phyloP scores from a whole-genome alignment of 2,113 vertebrate genomes.

The Erpornis zantholeuca region DNA sequence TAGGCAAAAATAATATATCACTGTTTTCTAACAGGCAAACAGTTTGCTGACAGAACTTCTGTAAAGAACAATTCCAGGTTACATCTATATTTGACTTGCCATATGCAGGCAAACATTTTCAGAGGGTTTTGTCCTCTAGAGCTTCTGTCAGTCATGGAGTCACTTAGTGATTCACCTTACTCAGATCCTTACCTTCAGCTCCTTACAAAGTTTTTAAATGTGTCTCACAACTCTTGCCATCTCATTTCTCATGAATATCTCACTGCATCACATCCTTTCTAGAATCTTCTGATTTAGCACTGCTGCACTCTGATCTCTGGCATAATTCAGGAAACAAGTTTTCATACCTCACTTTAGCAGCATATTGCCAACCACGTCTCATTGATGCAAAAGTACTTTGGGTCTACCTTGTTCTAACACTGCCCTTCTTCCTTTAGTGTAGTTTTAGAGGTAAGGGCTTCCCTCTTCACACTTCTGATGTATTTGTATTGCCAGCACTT shows the following conservation, averaged over 20 bases:
- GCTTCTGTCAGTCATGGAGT: background rate
- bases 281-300: background rate
- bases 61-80: background rate
- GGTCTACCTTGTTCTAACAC: background rate
- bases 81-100: background rate
- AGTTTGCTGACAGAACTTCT: background rate
- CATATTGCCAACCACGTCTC: rapidly evolving
- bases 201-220: background rate
- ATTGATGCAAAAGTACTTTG: background rate
- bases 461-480: background rate
- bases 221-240: background rate
- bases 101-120: background rate
- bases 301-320: background rate
- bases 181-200: background rate
- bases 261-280: background rate
- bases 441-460: background rate
- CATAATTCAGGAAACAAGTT: background rate
- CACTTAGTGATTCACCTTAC: background rate
- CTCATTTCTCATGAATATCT: background rate
- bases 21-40: background rate
- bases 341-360: background rate
- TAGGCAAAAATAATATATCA: background rate
- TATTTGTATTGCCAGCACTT: background rate
- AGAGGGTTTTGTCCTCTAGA: background rate
- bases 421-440: background rate